Conservation (phyloP, 2,113 vertebrate genomes). For the Vidua macroura region DNA sequence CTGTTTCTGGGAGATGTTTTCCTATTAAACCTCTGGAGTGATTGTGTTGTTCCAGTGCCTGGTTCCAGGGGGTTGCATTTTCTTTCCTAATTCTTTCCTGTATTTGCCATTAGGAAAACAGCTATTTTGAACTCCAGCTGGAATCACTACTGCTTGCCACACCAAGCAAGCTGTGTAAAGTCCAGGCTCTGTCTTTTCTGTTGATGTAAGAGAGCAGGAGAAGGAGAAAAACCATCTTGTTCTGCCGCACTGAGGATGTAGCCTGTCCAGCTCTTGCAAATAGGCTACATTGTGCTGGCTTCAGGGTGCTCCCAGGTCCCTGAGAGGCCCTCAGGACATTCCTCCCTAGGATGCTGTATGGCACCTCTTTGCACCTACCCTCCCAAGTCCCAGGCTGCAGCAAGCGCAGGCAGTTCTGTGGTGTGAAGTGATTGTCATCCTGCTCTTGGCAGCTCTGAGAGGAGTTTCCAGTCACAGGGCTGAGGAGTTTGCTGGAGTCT, state of each 20-base stretch:
- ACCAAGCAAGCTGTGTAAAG: neutral
- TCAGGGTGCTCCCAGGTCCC: neutral
- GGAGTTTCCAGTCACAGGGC: neutral
- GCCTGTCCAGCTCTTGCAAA: neutral
- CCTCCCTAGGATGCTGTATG: neutral
- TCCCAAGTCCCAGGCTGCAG: neutral
- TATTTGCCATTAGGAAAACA: neutral
- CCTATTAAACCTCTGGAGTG: neutral
- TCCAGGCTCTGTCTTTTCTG: neutral
- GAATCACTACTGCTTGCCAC: neutral
- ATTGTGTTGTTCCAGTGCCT: neutral
- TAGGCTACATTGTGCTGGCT: neutral
- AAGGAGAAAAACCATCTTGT: neutral
- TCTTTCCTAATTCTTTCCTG: neutral
- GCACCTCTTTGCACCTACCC: neutral
- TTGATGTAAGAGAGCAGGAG: neutral
- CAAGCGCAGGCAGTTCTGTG: rapidly evolving
- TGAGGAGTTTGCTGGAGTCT: neutral
- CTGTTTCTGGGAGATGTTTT: neutral
- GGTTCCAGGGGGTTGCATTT: neutral
- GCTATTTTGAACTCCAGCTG: neutral
- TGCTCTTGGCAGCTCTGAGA: neutral
- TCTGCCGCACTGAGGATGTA: neutral
- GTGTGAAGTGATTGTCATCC: neutral
- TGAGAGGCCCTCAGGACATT: neutral